A percentile compares a stretch with the other conserved stretches of the same genome.
Evolutionary conservation across 2,113 vertebrate species (phyloP).

Genomic region (Erythrocebus patas): DNA sequence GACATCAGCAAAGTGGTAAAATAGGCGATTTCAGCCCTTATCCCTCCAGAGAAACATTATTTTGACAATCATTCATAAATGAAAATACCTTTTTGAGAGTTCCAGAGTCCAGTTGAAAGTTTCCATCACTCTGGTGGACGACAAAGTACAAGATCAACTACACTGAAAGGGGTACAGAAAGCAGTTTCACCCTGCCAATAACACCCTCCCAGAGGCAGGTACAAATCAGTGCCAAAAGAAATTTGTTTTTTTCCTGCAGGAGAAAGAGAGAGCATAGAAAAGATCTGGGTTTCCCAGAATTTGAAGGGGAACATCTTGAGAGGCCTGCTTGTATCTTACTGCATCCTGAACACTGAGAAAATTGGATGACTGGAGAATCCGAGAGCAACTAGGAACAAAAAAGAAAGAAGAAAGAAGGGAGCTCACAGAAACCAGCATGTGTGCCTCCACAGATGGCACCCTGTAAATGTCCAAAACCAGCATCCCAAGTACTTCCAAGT

Average conservation of each 20-base stretch:
- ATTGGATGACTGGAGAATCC: not conserved
- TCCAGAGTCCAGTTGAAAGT: not conserved
- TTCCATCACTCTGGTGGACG: not conserved
- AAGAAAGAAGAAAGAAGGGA: not conserved
- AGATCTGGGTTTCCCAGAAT: not conserved
- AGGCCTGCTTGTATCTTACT: not conserved
- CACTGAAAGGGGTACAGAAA: not conserved
- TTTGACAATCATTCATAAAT: not conserved
- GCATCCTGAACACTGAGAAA: not conserved
- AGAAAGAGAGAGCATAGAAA: not conserved
- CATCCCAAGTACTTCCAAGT: not conserved
- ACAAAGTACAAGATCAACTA: not conserved
- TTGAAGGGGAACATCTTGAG: not conserved
- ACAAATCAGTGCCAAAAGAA: not conserved
- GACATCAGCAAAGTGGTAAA: not conserved
- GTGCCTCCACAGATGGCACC: not conserved
- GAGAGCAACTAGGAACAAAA: not conserved
- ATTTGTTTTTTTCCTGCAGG: not conserved
- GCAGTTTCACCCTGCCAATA: not conserved
- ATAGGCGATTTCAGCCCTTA: not conserved
- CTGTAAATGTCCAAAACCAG: not conserved
- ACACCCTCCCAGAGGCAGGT: not conserved
- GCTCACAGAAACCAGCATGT: not conserved
- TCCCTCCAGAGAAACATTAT: not conserved
- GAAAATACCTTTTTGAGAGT: not conserved